These are phyloP conservation scores for Rhagoletis zephyria DNA, from an alignment of 1,140 invertebrate genomes.

Conservation along the genomic window DNA sequence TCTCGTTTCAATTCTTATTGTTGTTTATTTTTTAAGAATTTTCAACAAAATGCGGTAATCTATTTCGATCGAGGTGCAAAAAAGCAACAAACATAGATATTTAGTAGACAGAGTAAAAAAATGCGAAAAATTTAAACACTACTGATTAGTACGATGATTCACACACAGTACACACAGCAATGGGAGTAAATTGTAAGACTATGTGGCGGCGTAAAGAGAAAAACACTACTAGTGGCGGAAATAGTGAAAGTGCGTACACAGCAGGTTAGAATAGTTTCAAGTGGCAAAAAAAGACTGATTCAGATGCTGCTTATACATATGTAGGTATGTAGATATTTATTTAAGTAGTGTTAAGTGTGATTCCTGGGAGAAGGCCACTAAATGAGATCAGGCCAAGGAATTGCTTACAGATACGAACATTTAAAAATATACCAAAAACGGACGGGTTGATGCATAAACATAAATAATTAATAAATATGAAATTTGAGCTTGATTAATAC, in stretches of 20 bases:
- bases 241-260: not conserved
- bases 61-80: not conserved
- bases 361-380: too few species aligned
- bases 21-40: not conserved
- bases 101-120: not conserved
- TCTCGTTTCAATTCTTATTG: not conserved
- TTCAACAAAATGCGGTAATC: not conserved
- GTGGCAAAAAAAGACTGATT: too few species aligned
- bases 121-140: not conserved
- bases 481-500: too few species aligned
- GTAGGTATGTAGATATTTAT: too few species aligned
- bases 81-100: not conserved
- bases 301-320: too few species aligned
- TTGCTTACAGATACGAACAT: too few species aligned
- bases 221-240: not conserved
- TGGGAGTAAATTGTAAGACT: not conserved
- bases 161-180: not conserved
- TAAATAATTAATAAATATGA: too few species aligned
- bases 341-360: too few species aligned
- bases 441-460: too few species aligned
- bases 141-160: not conserved
- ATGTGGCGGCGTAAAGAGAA: not conserved
- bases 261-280: too few species aligned
- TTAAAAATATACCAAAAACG: too few species aligned
- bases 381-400: too few species aligned